phyloP scores from a whole-genome alignment of 2,888 invertebrate genomes.

The Adelognathus sp. region DNA sequence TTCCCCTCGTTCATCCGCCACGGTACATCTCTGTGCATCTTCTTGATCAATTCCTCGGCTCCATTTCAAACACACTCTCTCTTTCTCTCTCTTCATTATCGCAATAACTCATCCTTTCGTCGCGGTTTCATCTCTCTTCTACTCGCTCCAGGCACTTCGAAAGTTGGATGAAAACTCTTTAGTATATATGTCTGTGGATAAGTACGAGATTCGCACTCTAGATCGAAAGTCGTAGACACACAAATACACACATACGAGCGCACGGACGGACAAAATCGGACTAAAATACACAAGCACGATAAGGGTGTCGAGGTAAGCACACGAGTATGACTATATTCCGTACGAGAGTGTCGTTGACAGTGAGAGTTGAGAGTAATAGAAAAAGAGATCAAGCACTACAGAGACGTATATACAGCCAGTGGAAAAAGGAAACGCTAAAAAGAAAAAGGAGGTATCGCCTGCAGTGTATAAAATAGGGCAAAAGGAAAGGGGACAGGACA shows the following conservation, averaged over 20 bases:
- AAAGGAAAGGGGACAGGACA: neutral
- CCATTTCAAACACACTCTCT: constrained; percentile 25
- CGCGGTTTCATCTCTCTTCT: constrained; percentile 12
- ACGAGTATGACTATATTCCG: constrained; percentile 19
- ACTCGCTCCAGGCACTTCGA: constrained; percentile 23
- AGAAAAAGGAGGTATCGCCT: constrained; percentile 20
- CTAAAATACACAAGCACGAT: constrained; percentile 24
- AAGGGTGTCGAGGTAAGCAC: constrained; percentile 15
- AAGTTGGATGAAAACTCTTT: constrained; percentile 43
- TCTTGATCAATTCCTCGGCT: constrained; percentile 32
- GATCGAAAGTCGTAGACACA: constrained; percentile 17
- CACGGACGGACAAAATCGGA: constrained; percentile 12
- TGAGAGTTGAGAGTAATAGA: constrained; percentile 25
- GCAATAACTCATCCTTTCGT: constrained; percentile 21
- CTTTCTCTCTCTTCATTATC: neutral
- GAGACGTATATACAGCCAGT: constrained; percentile 21
- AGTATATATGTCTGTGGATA: constrained; percentile 43
- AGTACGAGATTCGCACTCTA: constrained; percentile 42
- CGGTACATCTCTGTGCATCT: constrained; percentile 1
- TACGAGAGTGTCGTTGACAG: constrained; percentile 36
- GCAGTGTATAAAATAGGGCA: constrained; percentile 1
- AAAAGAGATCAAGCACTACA: constrained; percentile 16
- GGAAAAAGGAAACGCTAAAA: constrained; percentile 14
- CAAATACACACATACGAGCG: neutral
- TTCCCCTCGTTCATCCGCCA: neutral